phyloP scores from a whole-genome alignment of 1,140 invertebrate genomes.

The Diorhabda elongata region DNA sequence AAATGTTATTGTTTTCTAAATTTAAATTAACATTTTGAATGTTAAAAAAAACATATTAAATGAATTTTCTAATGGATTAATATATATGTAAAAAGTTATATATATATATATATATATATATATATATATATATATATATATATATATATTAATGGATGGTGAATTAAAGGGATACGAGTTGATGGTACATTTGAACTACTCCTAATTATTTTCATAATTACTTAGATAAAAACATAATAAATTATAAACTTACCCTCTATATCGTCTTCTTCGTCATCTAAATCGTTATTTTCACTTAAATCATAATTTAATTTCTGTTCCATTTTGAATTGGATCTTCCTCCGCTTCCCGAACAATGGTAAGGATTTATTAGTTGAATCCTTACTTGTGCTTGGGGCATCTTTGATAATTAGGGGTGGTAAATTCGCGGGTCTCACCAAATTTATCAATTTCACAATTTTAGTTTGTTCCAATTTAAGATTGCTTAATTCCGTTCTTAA shows the following conservation, averaged over 20 bases:
- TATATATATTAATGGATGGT: too few relatives aligned
- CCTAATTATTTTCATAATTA: too few relatives aligned
- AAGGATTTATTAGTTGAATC: conserved; percentile 25
- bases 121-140: too few relatives aligned
- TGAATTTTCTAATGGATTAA: too few relatives aligned
- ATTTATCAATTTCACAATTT: conserved; percentile 65
- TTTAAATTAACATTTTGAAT: too few relatives aligned
- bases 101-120: too few relatives aligned
- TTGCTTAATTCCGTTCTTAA: conserved; percentile 61
- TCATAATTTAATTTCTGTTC: conserved; percentile 29
- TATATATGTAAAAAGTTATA: too few relatives aligned
- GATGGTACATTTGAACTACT: too few relatives aligned
- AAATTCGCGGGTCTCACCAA: conserved; percentile 71
- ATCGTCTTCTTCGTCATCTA: conserved; percentile 41
- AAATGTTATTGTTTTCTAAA: too few relatives aligned
- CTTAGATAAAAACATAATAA: background rate
- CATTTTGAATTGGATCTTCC: conserved; percentile 27
- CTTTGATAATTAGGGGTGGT: conserved; percentile 50
- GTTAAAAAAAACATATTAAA: too few relatives aligned
- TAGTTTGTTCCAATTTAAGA: conserved; percentile 65
- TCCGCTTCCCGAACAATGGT: conserved; percentile 43
- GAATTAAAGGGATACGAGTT: too few relatives aligned
- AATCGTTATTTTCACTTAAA: conserved; percentile 29
- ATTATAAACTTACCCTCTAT: conserved; percentile 6
- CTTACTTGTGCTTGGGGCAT: conserved; percentile 14